phyloP scores from a whole-genome alignment of 2,797 vertebrate species.

The Acipenser transmontanus region DNA sequence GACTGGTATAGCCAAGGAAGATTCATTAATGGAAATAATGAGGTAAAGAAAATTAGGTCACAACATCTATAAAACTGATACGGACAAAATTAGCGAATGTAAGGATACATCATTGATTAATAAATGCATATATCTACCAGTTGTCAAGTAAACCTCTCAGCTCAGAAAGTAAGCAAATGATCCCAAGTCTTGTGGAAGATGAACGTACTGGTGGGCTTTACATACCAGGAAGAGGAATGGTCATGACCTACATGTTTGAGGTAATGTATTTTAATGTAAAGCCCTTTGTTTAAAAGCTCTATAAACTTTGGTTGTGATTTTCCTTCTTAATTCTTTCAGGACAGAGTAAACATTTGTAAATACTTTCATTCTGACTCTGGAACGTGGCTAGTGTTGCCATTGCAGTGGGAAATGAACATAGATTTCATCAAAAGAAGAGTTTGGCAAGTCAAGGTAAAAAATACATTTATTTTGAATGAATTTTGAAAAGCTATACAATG shows the following conservation, averaged over 20 bases:
- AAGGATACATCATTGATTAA: background rate
- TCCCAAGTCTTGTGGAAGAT: constrained; percentile 32
- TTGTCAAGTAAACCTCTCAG: constrained; percentile 2
- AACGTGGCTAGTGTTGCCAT: constrained; percentile 51
- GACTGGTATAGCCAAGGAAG: constrained; percentile 46
- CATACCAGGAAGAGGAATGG: constrained; percentile 49
- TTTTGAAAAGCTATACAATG: background rate
- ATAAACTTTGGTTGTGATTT: background rate
- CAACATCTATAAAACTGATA: background rate
- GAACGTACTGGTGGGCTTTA: constrained; percentile 38
- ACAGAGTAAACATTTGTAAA: constrained; percentile 49
- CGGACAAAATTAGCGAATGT: no score
- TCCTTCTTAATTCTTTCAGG: constrained; percentile 30
- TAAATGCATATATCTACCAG: constrained; percentile 15
- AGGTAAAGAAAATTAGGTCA: constrained; percentile 28
- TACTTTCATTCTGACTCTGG: constrained; percentile 49
- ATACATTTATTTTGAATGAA: background rate
- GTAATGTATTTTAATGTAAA: constrained; percentile 25
- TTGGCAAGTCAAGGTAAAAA: constrained; percentile 45
- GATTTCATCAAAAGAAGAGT: constrained; percentile 44
- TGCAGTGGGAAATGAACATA: constrained; percentile 52
- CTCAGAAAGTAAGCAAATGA: constrained; percentile 11
- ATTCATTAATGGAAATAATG: constrained; percentile 33
- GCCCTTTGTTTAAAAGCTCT: background rate
- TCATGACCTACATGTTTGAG: constrained; percentile 58